Evolutionary conservation across 2,113 vertebrate species (phyloP), one percentile per base, ranked within the genome.

Genomic region (Talpa occidentalis): DNA sequence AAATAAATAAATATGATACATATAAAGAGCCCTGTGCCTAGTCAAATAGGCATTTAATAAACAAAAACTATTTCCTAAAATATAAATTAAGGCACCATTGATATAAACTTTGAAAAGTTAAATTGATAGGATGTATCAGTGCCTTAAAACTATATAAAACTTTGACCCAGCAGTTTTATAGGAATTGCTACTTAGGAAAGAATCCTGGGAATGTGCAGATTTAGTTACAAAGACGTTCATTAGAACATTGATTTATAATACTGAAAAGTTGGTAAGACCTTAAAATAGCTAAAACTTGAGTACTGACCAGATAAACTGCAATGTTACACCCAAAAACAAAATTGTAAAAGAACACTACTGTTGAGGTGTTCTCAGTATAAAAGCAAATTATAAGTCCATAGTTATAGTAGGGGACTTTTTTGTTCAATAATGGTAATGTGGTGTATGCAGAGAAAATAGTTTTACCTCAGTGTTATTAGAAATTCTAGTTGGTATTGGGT

Each of bases 281-380:
- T 62, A n/a, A 81, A 93, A 59, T 73, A 54, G 40, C 60, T 91
- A 52, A n/a, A 70, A 70, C 72, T 76, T 92, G 52, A 88, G 42
- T 17, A 91, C 21, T 42, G 8, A 69, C 10, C 32, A 88, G 40
- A 73, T 90, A 79, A 76, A 73, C 60, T 42, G 0, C 44, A 54
- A 24, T 72, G 35, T 47, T 81, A 22, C 64, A 32, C 44, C 24
- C 3, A 32, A 42, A 17, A 32, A 40, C 77, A 56, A 70, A 87
- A 8, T 59, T 90, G 6, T 85, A 56, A 86, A 93, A 89, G 32
- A 89, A 67, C 9, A 80, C 7, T 56, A 47, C 5, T 81, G 21
- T 5, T 78, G 64, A 93, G 66, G 3, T 69, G 1, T 81, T 94
- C 30, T 60, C 17, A 32, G 10, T 56, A 76, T 42, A 64, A 67